phyloP scores from a whole-genome alignment of 2,797 vertebrate species.

The Scleropages formosus region DNA sequence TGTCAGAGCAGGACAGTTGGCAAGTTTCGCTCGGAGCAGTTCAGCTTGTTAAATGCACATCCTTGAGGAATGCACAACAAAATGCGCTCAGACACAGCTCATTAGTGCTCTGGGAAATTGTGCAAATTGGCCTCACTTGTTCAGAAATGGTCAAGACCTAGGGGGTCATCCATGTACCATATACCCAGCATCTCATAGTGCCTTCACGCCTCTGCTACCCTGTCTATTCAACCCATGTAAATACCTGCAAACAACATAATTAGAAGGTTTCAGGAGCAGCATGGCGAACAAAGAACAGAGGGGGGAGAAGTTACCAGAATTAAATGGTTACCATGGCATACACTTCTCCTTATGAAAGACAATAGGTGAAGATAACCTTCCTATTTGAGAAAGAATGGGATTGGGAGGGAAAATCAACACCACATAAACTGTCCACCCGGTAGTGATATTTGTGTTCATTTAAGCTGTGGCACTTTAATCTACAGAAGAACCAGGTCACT shows the following conservation, averaged over 20 bases:
- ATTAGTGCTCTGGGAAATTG: constrained; percentile 24
- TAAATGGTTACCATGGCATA: neutral
- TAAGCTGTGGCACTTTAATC: too few relatives aligned
- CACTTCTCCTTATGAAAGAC: neutral
- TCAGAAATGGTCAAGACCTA: neutral
- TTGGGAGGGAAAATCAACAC: too few relatives aligned
- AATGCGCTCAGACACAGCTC: constrained; percentile 16
- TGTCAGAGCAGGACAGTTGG: constrained; percentile 14
- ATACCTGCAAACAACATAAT: constrained; percentile 11
- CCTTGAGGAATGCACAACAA: constrained; percentile 36
- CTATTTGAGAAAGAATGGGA: too few relatives aligned
- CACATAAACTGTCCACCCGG: too few relatives aligned
- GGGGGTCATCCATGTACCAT: constrained; percentile 18
- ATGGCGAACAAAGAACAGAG: neutral
- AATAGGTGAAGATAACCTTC: too few relatives aligned
- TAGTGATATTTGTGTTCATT: too few relatives aligned
- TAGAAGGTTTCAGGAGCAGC: too few relatives aligned
- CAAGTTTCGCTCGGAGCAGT: neutral
- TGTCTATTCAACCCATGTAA: neutral
- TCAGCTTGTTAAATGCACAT: constrained; percentile 31
- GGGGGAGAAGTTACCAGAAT: neutral
- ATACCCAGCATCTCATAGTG: neutral
- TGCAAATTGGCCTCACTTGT: constrained; percentile 7
- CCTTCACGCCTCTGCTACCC: neutral
- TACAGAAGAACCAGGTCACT: neutral